Evolutionary conservation across 2,888 invertebrate species (phyloP).

Genomic region (Machimus rusticus): DNA sequence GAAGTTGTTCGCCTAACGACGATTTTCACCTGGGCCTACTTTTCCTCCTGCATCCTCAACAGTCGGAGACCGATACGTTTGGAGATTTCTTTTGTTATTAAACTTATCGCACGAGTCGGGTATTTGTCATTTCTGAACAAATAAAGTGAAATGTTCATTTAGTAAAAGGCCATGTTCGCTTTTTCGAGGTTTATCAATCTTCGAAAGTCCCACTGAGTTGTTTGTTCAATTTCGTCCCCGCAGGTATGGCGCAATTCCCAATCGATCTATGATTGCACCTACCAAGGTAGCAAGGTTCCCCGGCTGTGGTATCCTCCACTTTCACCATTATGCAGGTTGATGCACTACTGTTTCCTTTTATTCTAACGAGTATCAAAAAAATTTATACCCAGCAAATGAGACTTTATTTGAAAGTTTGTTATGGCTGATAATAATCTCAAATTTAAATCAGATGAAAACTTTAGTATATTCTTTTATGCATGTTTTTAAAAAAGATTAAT

Average conservation of each 20-base stretch:
- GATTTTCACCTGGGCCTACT: constrained; percentile 19
- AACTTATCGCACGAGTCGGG: not conserved
- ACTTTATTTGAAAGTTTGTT: not conserved
- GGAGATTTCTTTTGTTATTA: not conserved
- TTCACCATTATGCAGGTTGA: not conserved
- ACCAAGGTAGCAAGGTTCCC: not conserved
- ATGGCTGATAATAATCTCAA: not conserved
- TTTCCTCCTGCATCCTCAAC: not conserved
- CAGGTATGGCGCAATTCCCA: not conserved
- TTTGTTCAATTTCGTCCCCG: not conserved
- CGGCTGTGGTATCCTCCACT: not conserved
- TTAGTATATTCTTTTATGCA: too few species aligned
- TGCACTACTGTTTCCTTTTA: not conserved
- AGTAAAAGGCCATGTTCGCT: not conserved
- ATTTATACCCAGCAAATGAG: not conserved
- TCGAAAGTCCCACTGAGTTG: not conserved
- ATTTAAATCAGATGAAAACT: too few species aligned
- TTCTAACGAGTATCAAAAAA: not conserved
- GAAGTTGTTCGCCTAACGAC: constrained; percentile 4
- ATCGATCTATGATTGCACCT: not conserved
- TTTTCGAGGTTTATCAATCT: not conserved
- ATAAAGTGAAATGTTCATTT: not conserved
- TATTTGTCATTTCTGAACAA: not conserved
- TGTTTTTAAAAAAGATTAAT: too few species aligned
- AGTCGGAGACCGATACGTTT: not conserved